Evolutionary conservation across 2,888 invertebrate genomes (phyloP).

Genomic region (Brenthis hecate): DNA sequence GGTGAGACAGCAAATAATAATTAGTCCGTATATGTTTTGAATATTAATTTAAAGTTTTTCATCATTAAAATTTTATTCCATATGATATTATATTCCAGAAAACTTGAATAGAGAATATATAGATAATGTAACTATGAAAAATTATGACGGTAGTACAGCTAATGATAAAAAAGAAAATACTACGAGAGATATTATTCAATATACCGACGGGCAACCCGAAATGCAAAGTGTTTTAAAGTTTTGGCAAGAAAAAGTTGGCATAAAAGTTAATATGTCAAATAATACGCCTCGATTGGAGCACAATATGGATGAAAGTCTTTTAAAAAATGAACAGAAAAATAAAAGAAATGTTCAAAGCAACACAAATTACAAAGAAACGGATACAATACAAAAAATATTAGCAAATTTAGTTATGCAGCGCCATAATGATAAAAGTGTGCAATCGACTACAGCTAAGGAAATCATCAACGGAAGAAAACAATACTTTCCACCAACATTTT

Average conservation of each 20-base stretch:
- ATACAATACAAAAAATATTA: constrained; percentile 26
- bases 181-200: constrained; percentile 31
- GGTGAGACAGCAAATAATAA: neutral
- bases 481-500: constrained; percentile 1
- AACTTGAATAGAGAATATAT: neutral
- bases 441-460: constrained; percentile 7
- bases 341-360: constrained; percentile 22
- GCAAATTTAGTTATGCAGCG: constrained; percentile 13
- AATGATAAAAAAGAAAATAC: constrained; percentile 32
- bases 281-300: neutral
- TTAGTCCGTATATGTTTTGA: too few species aligned
- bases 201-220: constrained; percentile 39
- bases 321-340: constrained; percentile 22
- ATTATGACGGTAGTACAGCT: neutral
- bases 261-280: constrained; percentile 16
- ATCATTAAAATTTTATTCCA: too few species aligned
- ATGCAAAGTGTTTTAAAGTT: constrained; percentile 50
- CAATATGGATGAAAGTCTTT: constrained; percentile 7
- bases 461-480: constrained; percentile 3
- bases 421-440: constrained; percentile 9
- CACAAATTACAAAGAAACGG: constrained; percentile 17
- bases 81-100: constrained; percentile 1
- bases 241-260: constrained; percentile 33
- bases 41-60: too few species aligned
- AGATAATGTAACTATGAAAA: neutral